Evolutionary conservation across 2,113 vertebrate genomes (phyloP), one percentile per base, ranked within the genome.

Genomic region (Myotis lucifugus): DNA sequence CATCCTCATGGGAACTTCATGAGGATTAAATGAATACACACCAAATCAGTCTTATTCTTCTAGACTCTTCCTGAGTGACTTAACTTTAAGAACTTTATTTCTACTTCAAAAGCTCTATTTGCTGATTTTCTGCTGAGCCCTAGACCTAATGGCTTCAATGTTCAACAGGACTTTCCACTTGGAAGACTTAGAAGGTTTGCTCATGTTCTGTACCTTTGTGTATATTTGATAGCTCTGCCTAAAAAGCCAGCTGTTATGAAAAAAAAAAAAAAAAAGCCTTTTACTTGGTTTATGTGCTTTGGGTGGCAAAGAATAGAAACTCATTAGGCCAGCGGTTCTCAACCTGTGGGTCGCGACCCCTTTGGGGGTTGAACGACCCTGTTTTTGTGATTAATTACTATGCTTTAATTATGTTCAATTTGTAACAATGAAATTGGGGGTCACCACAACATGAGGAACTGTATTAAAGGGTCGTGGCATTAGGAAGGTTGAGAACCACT

Each of bases 131-230:
- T 64, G 59, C 64, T 73, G 34, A 73, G 67, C 42, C 21, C 54
- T 81, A 64, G 46, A 88, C 42, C 69, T 82, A 50, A 64, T 50
- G 2, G 3, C 42, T 66, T 93, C 29, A 40, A 6, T 82, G 27
- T 73, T 52, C 46, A 42, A 88, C 34, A 93, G 92, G 25, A 54
- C 67, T 70, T 93, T 93, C 83, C 42, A 46, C 40, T 70, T 72
- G 37, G 83, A 87, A 69, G 91, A 50, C 6, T 11, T 40, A n/a
- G 21, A 42, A 9, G 13, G 19, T 66, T 82, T 66, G 54, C 37
- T 89, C 70, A 27, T 34, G 5, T n/a, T 69, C 48, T 56, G 32
- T 29, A 29, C 32, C 6, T 84, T 37, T 67, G 48, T 69, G 46
- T 66, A 46, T n/a, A 84, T 54, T 93, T 84, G 40, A 48, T 50